phyloP scores from a whole-genome alignment of 2,888 invertebrate genomes.

The Apodemia hepburni region DNA sequence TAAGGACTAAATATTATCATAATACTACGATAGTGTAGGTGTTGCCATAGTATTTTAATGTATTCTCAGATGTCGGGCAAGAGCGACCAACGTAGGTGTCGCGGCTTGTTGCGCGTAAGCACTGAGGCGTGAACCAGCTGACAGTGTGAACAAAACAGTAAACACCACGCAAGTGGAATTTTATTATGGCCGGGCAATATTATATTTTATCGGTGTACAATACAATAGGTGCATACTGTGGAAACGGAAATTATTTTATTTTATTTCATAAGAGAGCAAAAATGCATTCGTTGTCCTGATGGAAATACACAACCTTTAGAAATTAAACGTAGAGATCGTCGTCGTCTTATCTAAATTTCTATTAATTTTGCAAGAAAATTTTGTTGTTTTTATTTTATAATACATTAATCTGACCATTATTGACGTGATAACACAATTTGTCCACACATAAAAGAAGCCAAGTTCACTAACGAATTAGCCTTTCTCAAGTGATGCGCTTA shows the following conservation, averaged over 20 bases:
- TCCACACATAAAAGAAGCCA: no score
- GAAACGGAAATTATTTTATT: background rate
- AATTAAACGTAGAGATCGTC: no score
- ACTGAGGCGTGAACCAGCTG: conserved; percentile 66
- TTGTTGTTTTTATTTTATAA: no score
- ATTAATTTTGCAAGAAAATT: no score
- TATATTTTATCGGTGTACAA: conserved; percentile 18
- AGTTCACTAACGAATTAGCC: no score
- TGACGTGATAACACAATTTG: no score
- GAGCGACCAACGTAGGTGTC: conserved; percentile 41
- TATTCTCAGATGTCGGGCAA: conserved; percentile 37
- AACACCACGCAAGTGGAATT: conserved; percentile 40
- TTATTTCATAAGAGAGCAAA: no score
- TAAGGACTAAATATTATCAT: background rate
- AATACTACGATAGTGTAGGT: background rate
- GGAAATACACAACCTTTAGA: no score
- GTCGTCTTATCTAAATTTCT: no score
- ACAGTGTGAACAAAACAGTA: conserved; percentile 62
- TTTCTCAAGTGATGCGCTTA: no score
- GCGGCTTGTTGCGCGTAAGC: conserved; percentile 51
- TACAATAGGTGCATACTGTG: background rate
- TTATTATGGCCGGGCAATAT: conserved; percentile 15
- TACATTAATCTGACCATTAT: no score
- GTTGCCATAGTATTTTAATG: conserved; percentile 12
- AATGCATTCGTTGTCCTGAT: no score